Base-by-base conservation (phyloP, 2,888 invertebrate species). In the Netelia melanura region DNA sequence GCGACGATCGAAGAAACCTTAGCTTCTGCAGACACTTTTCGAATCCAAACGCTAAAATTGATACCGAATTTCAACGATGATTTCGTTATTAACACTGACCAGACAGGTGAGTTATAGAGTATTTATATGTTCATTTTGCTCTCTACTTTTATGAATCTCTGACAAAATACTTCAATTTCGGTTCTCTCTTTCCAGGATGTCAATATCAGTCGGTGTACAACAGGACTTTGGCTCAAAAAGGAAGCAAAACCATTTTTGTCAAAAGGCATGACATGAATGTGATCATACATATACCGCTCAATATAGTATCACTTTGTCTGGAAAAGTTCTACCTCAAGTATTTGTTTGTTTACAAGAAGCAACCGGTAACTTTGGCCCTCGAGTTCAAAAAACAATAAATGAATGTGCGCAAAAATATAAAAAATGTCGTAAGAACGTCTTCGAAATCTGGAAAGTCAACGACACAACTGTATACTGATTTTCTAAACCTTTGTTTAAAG, bases 181-280 rank as follows among this genome's bases (percentile, higher is more conserved):
- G 25, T 25, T 25, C 2, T 25, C 25, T 25, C 25, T 11, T 48
- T 48, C 11, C 48, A 48, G 95, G 79, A 11, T 79, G 79, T n/a
- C 61, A 79, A 43, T 79, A 79, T 11, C 70, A 79, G 70, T 44
- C 79, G 3, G 54, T 56, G 11, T 70, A 61, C 38, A 58, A 70
- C 44, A 25, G 79, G 23, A 58, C 43, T 3, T 25, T 79, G 8
- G 68, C 17, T 5, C 1, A 23, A 5, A 14, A 54, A 54, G 67
- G 67, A 30, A 2, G 54, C 21, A 77, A 67, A 48, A 65, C 56
- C 14, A 65, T 77, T 30, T 23, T 25, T 2, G 77, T 77, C 2
- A 52, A 67, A 67, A 77, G 54, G 67, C 9, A 77, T 3, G 9
- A 77, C 17, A 5, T 77, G 23, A 64, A 62, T 52, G 17, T 77